phyloP scores from a whole-genome alignment of 2,113 vertebrate genomes.

The Eulemur rufifrons region DNA sequence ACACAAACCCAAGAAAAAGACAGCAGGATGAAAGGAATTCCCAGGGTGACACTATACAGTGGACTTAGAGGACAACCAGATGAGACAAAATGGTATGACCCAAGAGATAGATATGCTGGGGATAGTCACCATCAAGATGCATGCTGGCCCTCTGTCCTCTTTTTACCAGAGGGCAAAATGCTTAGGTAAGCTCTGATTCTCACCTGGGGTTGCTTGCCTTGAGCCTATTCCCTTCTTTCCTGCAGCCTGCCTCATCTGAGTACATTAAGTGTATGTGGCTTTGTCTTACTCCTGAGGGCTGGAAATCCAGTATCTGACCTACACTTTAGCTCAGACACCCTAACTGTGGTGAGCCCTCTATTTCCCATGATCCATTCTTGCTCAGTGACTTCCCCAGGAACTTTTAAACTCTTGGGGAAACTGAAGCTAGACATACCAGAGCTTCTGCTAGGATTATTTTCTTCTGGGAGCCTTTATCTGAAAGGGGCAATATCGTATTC shows the following conservation, averaged over 20 bases:
- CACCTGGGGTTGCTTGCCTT: background rate
- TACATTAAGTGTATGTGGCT: background rate
- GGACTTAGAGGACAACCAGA: background rate
- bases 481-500: background rate
- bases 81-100: background rate
- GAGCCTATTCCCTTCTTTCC: background rate
- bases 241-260: background rate
- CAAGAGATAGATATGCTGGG: background rate
- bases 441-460: conserved; percentile 7
- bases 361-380: background rate
- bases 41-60: background rate
- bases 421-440: background rate
- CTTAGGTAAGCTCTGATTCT: background rate
- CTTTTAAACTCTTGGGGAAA: conserved; percentile 9
- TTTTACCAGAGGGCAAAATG: background rate
- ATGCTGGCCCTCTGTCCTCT: background rate
- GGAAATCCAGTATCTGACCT: background rate
- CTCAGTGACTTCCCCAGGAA: background rate
- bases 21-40: background rate
- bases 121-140: background rate
- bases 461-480: background rate
- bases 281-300: background rate
- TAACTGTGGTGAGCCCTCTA: background rate
- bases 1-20: background rate
- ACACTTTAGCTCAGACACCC: background rate